Evolutionary conservation across 2,797 vertebrate species (phyloP).

Genomic region (Mycteria americana): DNA sequence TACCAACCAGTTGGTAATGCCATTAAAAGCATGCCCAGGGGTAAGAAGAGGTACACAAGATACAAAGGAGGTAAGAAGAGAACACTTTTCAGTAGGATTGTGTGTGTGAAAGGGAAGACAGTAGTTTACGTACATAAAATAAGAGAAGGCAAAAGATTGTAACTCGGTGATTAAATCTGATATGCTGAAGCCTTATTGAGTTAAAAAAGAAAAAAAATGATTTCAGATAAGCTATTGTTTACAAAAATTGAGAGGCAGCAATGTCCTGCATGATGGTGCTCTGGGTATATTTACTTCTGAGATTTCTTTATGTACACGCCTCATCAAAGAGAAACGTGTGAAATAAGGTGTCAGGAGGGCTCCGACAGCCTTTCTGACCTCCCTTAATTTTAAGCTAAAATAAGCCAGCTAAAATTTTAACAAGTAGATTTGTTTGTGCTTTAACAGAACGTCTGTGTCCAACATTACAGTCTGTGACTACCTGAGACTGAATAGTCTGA

Average conservation of each 20-base stretch:
- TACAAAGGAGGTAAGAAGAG: neutral
- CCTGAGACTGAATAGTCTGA: neutral
- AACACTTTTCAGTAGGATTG: neutral
- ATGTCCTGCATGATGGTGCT: neutral
- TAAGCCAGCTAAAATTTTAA: neutral
- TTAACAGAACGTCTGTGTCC: neutral
- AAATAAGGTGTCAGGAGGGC: neutral
- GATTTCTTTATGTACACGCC: rapidly evolving
- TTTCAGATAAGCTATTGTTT: neutral
- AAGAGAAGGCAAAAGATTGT: neutral
- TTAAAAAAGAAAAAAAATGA: neutral
- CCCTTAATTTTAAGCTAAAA: too few relatives aligned
- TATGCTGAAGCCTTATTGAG: neutral
- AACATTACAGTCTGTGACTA: too few relatives aligned
- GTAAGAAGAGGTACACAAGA: neutral
- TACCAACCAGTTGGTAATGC: neutral
- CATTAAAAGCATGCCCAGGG: neutral
- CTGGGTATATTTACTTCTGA: neutral
- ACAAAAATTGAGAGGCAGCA: neutral
- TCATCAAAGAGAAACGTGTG: neutral
- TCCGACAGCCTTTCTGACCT: neutral
- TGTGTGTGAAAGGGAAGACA: neutral
- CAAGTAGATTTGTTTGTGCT: neutral
- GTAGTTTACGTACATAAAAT: neutral
- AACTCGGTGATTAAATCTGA: neutral